These are phyloP conservation scores for Mnemiopsis leidyi DNA, from an alignment of 37 sponge, comb jelly and placozoan species.

Conservation along the genomic window DNA sequence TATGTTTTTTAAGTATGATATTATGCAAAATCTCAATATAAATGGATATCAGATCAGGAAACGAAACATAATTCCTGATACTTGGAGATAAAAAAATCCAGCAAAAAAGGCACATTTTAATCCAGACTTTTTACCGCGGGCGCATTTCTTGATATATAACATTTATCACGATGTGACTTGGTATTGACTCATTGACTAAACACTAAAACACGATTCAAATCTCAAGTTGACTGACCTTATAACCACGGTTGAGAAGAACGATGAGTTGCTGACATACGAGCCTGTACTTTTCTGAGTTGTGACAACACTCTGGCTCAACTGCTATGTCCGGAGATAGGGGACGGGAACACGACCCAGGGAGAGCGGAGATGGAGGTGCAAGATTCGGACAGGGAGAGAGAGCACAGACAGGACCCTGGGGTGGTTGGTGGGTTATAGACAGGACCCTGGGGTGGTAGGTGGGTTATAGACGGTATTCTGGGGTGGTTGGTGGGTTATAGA, in stretches of 20 bases:
- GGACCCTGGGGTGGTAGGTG: neutral
- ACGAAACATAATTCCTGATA: too few species aligned
- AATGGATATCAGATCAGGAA: too few species aligned
- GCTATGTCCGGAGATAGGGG: slow-evolving; percentile 4
- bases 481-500: neutral
- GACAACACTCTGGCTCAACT: neutral
- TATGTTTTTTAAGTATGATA: too few species aligned
- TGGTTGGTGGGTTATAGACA: neutral
- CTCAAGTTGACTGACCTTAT: slow-evolving; percentile 22
- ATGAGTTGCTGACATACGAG: neutral
- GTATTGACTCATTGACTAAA: too few species aligned
- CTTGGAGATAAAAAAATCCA: too few species aligned
- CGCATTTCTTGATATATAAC: too few species aligned
- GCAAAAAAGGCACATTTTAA: too few species aligned
- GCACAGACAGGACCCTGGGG: neutral
- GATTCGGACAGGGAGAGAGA: neutral
- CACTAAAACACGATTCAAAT: too few species aligned
- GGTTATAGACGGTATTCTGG: neutral
- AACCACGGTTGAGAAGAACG: neutral
- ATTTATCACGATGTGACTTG: too few species aligned
- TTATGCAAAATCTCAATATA: too few species aligned
- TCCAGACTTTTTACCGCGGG: too few species aligned
- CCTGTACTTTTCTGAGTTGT: slow-evolving; percentile 16
- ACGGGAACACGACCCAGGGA: neutral
- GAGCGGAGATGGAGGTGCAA: neutral